Percentiles rank a stretch among this genome's conserved stretches.
phyloP scores from a whole-genome alignment of 1,140 invertebrate genomes.

The Cylas formicarius region DNA sequence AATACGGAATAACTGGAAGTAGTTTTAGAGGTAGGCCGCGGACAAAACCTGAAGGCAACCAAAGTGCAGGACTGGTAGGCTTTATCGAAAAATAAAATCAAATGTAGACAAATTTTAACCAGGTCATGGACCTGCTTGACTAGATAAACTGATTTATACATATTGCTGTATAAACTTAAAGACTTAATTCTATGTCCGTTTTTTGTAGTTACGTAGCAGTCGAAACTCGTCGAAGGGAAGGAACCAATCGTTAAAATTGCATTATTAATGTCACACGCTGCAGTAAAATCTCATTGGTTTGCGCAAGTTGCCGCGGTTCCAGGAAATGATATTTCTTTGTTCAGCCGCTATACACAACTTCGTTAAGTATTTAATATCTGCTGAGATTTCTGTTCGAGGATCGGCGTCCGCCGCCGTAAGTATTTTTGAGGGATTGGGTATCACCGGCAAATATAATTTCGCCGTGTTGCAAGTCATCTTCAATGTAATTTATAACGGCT shows the following conservation, averaged over 20 bases:
- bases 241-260: slow-evolving; percentile 1
- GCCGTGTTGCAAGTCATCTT: slow-evolving; percentile 3
- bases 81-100: no score
- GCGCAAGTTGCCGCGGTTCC: not conserved
- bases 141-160: no score
- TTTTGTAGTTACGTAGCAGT: no score
- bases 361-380: not conserved
- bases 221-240: no score
- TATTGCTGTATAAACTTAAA: no score
- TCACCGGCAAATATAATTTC: slow-evolving; percentile 6
- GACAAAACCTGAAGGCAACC: no score
- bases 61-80: no score
- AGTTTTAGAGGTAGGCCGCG: no score
- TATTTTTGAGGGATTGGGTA: not conserved
- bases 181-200: no score
- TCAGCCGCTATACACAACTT: not conserved
- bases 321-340: slow-evolving; percentile 2
- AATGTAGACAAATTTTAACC: no score
- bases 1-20: no score
- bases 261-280: not conserved
- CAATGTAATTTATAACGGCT: slow-evolving; percentile 4
- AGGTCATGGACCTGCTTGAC: no score
- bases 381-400: not conserved
- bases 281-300: not conserved
- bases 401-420: not conserved